Percentiles rank a stretch among this genome's conserved stretches.
These are phyloP conservation scores for Drosophila guanche DNA, from an alignment of 1,140 invertebrate species.

Conservation along the genomic window DNA sequence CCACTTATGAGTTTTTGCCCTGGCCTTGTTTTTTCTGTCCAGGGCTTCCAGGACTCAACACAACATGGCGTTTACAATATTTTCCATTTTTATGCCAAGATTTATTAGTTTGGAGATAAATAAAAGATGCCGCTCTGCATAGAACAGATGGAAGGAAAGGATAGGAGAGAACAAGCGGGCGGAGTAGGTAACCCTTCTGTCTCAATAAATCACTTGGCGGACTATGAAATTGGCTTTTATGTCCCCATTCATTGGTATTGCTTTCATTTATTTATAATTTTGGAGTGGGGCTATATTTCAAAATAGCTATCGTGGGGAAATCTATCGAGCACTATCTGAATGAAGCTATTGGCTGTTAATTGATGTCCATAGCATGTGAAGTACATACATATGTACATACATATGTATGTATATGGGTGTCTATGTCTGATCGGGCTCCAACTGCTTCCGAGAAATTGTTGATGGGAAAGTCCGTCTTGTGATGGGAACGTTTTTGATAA, in stretches of 20 bases:
- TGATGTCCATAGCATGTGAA: slow-evolving; percentile 28
- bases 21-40: slow-evolving; percentile 36
- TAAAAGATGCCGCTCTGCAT: slow-evolving; percentile 51
- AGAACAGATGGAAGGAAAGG: slow-evolving; percentile 1
- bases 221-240: slow-evolving; percentile 63
- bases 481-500: too few relatives aligned
- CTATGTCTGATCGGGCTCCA: too few relatives aligned
- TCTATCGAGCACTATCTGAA: slow-evolving; percentile 43
- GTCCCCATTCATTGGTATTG: slow-evolving; percentile 46
- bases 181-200: slow-evolving; percentile 39
- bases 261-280: slow-evolving; percentile 55
- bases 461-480: too few relatives aligned
- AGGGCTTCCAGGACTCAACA: slow-evolving; percentile 26
- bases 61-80: slow-evolving; percentile 66
- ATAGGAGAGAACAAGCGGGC: background rate
- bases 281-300: slow-evolving; percentile 50
- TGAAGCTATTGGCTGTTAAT: slow-evolving; percentile 49
- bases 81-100: slow-evolving; percentile 68
- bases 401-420: background rate
- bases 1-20: slow-evolving; percentile 42
- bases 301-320: slow-evolving; percentile 41
- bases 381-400: background rate
- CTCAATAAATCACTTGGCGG: slow-evolving; percentile 55
- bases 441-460: too few relatives aligned
- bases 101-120: slow-evolving; percentile 73